Percentiles rank a stretch among this genome's conserved stretches.
These are phyloP conservation scores for Dromius quadrimaculatus DNA, from an alignment of 2,888 invertebrate species.

Conservation along the genomic window DNA sequence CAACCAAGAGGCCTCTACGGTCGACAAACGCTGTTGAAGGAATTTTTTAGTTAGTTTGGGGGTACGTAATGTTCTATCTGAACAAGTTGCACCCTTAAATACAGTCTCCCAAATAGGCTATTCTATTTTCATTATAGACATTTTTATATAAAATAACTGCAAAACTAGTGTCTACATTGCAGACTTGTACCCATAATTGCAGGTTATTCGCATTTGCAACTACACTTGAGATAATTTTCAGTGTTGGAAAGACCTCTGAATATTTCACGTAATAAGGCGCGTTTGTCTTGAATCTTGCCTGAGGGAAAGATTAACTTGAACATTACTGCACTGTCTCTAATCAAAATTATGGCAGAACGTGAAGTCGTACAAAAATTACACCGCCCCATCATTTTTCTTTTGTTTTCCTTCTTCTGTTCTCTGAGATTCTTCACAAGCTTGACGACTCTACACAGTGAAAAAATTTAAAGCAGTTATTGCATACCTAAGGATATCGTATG, in stretches of 20 bases:
- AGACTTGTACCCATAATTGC: no score
- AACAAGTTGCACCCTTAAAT: no score
- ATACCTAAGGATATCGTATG: slow-evolving; percentile 25
- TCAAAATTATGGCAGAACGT: slow-evolving; percentile 32
- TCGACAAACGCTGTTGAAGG: no score
- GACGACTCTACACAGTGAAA: neutral
- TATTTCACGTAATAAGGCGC: slow-evolving; percentile 40
- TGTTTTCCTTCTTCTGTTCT: slow-evolving; percentile 20
- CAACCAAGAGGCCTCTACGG: no score
- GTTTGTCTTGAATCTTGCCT: slow-evolving; percentile 36
- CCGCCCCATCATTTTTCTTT: slow-evolving; percentile 34
- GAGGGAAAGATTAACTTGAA: slow-evolving; percentile 39
- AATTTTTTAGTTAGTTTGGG: no score
- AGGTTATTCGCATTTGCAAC: no score
- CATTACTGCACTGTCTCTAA: slow-evolving; percentile 36
- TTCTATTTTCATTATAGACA: no score
- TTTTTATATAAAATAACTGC: no score
- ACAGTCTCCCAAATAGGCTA: no score
- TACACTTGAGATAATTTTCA: no score
- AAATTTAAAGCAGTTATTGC: neutral
- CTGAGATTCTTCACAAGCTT: slow-evolving; percentile 8
- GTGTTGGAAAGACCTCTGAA: slow-evolving; percentile 14
- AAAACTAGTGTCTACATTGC: no score
- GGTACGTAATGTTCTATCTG: no score
- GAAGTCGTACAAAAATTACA: slow-evolving; percentile 26